These are phyloP conservation scores for Bombus consobrinus DNA, from an alignment of 1,140 invertebrate species.

Conservation along the genomic window DNA sequence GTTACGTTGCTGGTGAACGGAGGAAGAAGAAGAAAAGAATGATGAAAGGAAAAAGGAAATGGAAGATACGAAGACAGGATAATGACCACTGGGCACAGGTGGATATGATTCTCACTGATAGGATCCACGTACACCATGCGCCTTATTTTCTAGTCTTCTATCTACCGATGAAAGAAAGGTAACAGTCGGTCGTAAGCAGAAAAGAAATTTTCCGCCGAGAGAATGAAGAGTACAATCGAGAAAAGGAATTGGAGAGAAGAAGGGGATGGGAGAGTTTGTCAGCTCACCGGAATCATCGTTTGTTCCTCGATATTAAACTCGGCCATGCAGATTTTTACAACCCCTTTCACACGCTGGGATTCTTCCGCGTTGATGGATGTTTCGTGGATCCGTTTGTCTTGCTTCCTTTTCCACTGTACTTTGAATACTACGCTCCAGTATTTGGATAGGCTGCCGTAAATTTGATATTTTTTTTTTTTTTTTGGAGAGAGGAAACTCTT, in stretches of 20 bases:
- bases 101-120: conserved; percentile 62
- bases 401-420: not conserved
- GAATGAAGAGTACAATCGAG: not conserved
- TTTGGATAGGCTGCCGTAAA: not conserved
- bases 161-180: not conserved
- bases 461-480: not conserved
- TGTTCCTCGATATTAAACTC: conserved; percentile 52
- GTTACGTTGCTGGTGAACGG: too few relatives aligned
- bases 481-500: not conserved
- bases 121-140: conserved; percentile 32
- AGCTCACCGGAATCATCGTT: conserved; percentile 21
- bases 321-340: not conserved
- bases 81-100: conserved; percentile 66
- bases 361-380: not conserved
- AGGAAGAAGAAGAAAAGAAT: too few relatives aligned
- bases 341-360: not conserved
- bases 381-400: not conserved
- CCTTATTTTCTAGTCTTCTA: not conserved
- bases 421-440: not conserved
- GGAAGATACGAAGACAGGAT: conserved; percentile 51
- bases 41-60: too few relatives aligned
- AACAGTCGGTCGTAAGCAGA: conserved; percentile 37
- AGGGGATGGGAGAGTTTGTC: conserved; percentile 4
- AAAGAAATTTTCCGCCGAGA: conserved; percentile 14
- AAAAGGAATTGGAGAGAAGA: not conserved